Conservation (phyloP, 2,113 vertebrate species). For the Larimichthys crocea region DNA sequence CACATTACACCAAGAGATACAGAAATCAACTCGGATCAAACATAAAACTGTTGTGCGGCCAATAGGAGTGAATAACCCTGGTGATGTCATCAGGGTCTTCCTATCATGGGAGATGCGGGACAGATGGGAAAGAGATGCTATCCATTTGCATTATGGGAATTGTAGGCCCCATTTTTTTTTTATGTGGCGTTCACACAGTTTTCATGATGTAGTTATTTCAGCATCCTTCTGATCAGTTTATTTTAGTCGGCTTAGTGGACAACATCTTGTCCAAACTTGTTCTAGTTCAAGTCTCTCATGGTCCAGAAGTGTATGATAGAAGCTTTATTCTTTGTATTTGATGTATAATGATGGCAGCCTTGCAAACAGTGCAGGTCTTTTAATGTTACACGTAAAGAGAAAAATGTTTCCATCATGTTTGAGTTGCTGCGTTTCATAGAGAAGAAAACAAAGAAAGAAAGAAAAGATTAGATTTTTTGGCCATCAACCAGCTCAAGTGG, state of each 20-base stretch:
- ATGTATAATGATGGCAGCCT: neutral
- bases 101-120: neutral
- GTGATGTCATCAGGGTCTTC: too few species aligned
- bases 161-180: neutral
- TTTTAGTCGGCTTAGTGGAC: neutral
- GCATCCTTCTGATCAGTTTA: too few species aligned
- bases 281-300: neutral
- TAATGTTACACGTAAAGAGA: neutral
- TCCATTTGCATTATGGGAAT: neutral
- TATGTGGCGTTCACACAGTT: too few species aligned
- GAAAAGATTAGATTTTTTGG: too few species aligned
- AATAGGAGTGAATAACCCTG: neutral
- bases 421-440: neutral
- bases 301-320: neutral
- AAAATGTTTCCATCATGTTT: neutral
- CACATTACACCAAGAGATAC: neutral
- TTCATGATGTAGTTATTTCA: too few species aligned
- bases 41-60: too few species aligned
- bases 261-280: neutral
- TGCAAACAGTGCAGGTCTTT: neutral
- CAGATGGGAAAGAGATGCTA: neutral
- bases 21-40: neutral
- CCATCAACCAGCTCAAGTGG: neutral
- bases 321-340: neutral
- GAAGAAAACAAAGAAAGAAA: neutral